phyloP scores from a whole-genome alignment of 92 coral and sea anemone species.

The Actinostola sp. region DNA sequence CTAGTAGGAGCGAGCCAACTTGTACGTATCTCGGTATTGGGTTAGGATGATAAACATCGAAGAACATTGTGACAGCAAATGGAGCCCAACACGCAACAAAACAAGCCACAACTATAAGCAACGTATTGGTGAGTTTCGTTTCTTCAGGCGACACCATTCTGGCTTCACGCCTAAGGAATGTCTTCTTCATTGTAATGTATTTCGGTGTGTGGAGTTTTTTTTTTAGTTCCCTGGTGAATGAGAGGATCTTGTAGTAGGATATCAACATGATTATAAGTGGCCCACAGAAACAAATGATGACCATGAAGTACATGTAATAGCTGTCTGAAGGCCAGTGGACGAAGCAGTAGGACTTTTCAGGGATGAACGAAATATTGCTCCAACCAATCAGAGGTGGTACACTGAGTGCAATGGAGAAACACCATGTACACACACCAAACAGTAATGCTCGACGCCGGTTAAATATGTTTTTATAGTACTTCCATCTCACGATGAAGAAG shows the following conservation, averaged over 20 bases:
- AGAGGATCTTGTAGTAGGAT: conserved; percentile 70
- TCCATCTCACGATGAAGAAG: conserved; percentile 85
- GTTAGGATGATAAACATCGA: conserved; percentile 58
- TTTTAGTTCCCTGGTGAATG: conserved; percentile 60
- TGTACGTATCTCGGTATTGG: conserved; percentile 67
- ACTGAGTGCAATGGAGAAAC: conserved; percentile 57
- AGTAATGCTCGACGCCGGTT: conserved; percentile 33
- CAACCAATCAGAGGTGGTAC: conserved; percentile 88
- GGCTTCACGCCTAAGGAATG: background rate
- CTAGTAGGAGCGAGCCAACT: conserved; percentile 68
- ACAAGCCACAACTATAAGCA: conserved; percentile 78
- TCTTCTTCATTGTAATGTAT: background rate
- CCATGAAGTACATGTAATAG: conserved; percentile 85
- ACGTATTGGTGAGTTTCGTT: conserved; percentile 76
- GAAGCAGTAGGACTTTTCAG: conserved; percentile 86
- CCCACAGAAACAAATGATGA: conserved; percentile 72
- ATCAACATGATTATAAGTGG: conserved; percentile 66
- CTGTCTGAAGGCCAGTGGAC: conserved; percentile 74
- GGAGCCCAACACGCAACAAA: conserved; percentile 88
- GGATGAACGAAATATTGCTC: conserved; percentile 68
- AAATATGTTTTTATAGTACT: conserved; percentile 53
- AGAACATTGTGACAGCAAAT: conserved; percentile 84
- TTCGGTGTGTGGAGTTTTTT: conserved; percentile 8
- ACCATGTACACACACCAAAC: conserved; percentile 62
- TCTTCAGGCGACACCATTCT: conserved; percentile 63